Evolutionary conservation across 2,797 vertebrate genomes (phyloP).

Genomic region (Clarias platycephalus): DNA sequence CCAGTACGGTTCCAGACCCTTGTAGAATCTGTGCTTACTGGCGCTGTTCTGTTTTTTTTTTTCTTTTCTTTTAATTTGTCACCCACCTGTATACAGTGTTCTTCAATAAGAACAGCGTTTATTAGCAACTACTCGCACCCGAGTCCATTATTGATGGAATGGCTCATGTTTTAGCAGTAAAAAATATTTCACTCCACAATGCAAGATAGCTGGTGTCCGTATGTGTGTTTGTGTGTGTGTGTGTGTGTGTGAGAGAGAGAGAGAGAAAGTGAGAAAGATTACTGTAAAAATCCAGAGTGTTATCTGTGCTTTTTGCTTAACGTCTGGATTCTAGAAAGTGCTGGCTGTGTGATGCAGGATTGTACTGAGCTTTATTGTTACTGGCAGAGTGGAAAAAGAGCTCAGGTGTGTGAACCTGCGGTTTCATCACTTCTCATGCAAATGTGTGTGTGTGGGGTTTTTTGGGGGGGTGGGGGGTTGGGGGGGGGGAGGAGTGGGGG

Average conservation of each 20-base stretch:
- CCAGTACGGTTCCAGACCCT: background rate
- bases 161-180: background rate
- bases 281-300: background rate
- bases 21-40: background rate
- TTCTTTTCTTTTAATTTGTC: background rate
- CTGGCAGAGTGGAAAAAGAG: slow-evolving; percentile 35
- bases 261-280: background rate
- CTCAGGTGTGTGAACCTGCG: slow-evolving; percentile 65
- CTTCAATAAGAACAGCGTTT: background rate
- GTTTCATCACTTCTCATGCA: slow-evolving; percentile 72
- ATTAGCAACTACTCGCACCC: background rate
- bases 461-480: no score
- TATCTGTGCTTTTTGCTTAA: background rate
- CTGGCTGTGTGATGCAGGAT: slow-evolving; percentile 18
- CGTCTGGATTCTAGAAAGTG: slow-evolving; percentile 18
- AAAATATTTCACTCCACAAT: background rate
- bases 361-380: slow-evolving; percentile 30
- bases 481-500: no score
- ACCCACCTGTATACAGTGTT: background rate
- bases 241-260: no score
- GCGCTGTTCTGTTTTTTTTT: background rate
- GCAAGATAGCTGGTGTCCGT: background rate
- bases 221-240: background rate
- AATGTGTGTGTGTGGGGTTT: slow-evolving; percentile 50
- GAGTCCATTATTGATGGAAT: no score